phyloP scores from a whole-genome alignment of 2,113 vertebrate genomes.

The Oriolus oriolus region DNA sequence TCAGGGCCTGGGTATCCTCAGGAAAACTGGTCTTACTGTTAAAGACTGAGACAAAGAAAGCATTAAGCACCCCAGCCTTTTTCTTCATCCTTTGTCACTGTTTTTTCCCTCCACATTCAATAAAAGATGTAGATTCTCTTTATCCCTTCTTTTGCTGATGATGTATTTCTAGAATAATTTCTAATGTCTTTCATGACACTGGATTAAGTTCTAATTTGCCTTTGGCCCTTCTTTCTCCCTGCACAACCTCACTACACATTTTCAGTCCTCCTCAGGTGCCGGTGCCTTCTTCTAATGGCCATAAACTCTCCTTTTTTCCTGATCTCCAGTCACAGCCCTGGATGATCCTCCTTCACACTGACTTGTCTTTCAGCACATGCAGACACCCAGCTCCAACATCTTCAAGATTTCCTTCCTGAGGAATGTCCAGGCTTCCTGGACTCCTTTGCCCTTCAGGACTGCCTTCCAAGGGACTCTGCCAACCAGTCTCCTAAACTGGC shows the following conservation, averaged over 20 bases:
- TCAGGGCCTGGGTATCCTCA: background rate
- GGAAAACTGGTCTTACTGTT: background rate
- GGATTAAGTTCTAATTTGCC: background rate
- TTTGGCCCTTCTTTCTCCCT: background rate
- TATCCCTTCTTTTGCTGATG: background rate
- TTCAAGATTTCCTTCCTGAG: background rate
- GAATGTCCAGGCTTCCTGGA: background rate
- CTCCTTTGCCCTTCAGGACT: background rate
- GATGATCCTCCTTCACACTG: background rate
- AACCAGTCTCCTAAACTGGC: background rate
- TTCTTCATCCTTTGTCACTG: background rate
- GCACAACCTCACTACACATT: background rate
- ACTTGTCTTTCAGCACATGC: background rate
- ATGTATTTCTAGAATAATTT: background rate
- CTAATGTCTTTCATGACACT: background rate
- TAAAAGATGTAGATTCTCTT: background rate
- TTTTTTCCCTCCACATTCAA: background rate
- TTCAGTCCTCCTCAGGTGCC: background rate
- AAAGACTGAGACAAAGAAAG: background rate
- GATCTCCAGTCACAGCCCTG: background rate
- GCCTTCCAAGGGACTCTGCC: background rate
- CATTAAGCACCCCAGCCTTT: background rate
- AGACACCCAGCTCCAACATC: rapidly evolving
- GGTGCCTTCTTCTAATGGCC: background rate
- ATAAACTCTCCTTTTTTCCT: background rate